Base-by-base conservation (phyloP, 2,113 vertebrate species). In the Gasterosteus aculeatus region DNA sequence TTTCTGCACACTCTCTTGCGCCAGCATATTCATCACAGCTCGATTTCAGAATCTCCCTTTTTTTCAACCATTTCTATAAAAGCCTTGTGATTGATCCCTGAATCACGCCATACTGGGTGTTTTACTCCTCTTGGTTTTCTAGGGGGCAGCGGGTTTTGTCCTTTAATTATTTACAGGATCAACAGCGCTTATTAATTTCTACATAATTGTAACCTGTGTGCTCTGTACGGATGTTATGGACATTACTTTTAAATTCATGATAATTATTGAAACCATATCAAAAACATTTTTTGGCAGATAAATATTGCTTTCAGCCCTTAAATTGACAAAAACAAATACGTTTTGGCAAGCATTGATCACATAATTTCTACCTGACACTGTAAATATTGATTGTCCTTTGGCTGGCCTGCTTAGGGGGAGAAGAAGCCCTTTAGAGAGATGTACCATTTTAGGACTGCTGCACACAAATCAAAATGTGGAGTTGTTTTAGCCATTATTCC, bases 171-270 rank as follows among this genome's bases (percentile, higher is more conserved):
- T 91, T 91, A 88, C 79, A 69, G 66, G 70, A 66, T 59, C 80
- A 65, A 77, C 76, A 54, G 62, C 85, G 61, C 81, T 93, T 89
- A 92, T 92, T 93, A 87, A 93, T 92, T 92, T 81, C 41, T 78
- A 69, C 61, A 78, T 92, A 90, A 93, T 90, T 93, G 89, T 89
- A 88, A 89, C 86, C 85, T 79, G 81, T 80, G 76, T 87, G 76
- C 6, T 59, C 61, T 33, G 56, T 89, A 90, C 92, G 72, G 89
- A 93, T 91, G 83, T 86, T 74, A 63, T 10, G 49, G 81, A 83
- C 78, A 80, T 87, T 81, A 86, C 76, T 81, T 29, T 65, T 69
- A 54, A 84, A 89, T 88, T 74, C 78, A 92, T 80, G 64, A 85
- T 76, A 67, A 51, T 82, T 74, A 79, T 53, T 60, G 70, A 72